A percentile compares a stretch with the other conserved stretches of the same genome.
Conservation (phyloP, 2,113 vertebrate species). For the Vimba vimba region DNA sequence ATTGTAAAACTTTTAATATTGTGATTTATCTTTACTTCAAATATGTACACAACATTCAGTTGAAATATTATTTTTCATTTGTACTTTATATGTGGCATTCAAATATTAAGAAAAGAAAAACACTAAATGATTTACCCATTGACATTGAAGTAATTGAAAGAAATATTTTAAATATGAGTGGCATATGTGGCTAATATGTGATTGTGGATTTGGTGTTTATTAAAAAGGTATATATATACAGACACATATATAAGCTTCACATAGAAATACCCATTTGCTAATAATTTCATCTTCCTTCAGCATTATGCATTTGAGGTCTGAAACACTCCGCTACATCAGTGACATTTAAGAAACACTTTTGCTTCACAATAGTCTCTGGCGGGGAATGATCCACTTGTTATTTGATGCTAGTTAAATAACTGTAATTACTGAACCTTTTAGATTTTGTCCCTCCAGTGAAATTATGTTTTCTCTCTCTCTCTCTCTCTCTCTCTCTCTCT, state of each 20-base stretch:
- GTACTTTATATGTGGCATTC: not conserved
- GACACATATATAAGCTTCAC: not conserved
- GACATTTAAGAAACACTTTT: conserved; percentile 62
- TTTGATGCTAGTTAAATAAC: conserved; percentile 77
- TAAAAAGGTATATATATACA: no score
- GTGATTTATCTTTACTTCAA: not conserved
- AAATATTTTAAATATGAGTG: not conserved
- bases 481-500: no score
- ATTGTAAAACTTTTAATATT: not conserved
- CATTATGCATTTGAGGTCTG: conserved; percentile 53
- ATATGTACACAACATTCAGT: not conserved
- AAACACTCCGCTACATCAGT: conserved; percentile 60
- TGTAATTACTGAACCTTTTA: conserved; percentile 78
- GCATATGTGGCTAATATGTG: not conserved
- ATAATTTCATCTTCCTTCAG: conserved; percentile 53
- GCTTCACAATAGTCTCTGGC: conserved; percentile 64
- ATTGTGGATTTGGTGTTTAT: not conserved
- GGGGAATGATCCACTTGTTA: conserved; percentile 75
- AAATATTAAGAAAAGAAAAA: not conserved
- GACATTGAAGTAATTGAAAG: not conserved
- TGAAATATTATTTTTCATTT: not conserved
- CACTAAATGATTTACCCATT: not conserved
- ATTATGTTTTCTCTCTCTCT: conserved; percentile 51
- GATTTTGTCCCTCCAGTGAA: conserved; percentile 75
- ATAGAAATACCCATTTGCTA: not conserved